A percentile compares a stretch with the other conserved stretches of the same genome.
Conservation (phyloP, 2,113 vertebrate species). For the Dryoscopus gambensis region DNA sequence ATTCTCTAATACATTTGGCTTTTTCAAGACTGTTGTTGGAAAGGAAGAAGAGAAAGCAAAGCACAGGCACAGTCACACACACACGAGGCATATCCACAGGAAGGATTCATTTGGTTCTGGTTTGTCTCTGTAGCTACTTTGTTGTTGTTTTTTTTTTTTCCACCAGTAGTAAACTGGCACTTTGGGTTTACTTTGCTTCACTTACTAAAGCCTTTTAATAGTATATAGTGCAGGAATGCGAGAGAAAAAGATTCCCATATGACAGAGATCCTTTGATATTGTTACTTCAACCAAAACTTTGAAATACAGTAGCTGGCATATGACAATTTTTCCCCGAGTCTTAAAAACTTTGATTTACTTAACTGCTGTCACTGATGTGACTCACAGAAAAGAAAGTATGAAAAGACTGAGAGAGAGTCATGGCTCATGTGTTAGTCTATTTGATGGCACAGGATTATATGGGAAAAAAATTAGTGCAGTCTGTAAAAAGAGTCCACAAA, state of each 20-base stretch:
- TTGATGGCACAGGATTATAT: constrained; percentile 28
- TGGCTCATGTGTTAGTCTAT: constrained; percentile 16
- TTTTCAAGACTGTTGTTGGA: neutral
- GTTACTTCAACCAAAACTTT: constrained; percentile 53
- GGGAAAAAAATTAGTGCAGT: constrained; percentile 20
- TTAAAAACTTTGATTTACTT: constrained; percentile 57
- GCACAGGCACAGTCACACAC: neutral
- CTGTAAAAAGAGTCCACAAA: neutral
- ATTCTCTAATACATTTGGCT: neutral
- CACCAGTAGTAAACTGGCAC: neutral
- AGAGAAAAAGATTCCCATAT: constrained; percentile 39
- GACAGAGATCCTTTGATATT: constrained; percentile 45
- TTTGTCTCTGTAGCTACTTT: neutral
- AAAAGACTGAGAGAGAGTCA: neutral
- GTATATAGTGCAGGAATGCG: neutral
- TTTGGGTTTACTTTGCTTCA: neutral
- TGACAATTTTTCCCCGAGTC: constrained; percentile 13
- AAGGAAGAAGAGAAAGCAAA: neutral
- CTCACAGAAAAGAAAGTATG: neutral
- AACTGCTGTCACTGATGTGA: constrained; percentile 22
- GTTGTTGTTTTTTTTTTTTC: neutral
- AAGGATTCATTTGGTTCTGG: constrained; percentile 22
- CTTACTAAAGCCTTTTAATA: constrained; percentile 33
- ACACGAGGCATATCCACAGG: neutral
- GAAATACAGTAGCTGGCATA: constrained; percentile 33